Percentiles rank a stretch among this genome's conserved stretches.
These are phyloP conservation scores for Falco novaeseelandiae DNA, from an alignment of 2,797 vertebrate genomes.

Conservation along the genomic window DNA sequence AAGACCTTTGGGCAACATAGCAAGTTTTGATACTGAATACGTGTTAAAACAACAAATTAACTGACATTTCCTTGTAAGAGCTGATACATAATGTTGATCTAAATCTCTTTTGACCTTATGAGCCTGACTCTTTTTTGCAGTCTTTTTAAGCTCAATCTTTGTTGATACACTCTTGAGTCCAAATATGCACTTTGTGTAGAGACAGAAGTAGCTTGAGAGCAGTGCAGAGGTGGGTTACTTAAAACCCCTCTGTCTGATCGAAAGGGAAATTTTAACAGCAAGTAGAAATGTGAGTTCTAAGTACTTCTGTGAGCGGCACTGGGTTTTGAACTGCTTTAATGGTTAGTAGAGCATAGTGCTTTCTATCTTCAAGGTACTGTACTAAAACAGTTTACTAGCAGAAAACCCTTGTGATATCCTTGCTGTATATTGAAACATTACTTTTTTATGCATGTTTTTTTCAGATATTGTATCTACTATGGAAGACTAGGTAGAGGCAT, in stretches of 20 bases:
- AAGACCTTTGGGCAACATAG: neutral
- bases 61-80: neutral
- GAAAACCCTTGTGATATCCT: neutral
- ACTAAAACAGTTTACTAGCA: neutral
- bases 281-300: neutral
- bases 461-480: neutral
- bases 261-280: neutral
- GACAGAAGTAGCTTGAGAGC: neutral
- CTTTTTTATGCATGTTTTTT: neutral
- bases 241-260: neutral
- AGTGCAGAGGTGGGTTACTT: neutral
- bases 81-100: neutral
- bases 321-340: neutral
- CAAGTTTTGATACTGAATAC: neutral
- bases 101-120: neutral
- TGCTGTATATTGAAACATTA: neutral
- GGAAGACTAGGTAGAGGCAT: neutral
- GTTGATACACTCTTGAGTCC: neutral
- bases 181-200: neutral
- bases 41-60: neutral
- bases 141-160: neutral
- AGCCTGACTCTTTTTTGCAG: neutral
- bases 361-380: neutral
- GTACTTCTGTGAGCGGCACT: neutral
- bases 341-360: neutral